A percentile compares a stretch with the other conserved stretches of the same genome.
These are phyloP conservation scores for Calliopsis andreniformis DNA, from an alignment of 1,140 invertebrate species.

Conservation along the genomic window DNA sequence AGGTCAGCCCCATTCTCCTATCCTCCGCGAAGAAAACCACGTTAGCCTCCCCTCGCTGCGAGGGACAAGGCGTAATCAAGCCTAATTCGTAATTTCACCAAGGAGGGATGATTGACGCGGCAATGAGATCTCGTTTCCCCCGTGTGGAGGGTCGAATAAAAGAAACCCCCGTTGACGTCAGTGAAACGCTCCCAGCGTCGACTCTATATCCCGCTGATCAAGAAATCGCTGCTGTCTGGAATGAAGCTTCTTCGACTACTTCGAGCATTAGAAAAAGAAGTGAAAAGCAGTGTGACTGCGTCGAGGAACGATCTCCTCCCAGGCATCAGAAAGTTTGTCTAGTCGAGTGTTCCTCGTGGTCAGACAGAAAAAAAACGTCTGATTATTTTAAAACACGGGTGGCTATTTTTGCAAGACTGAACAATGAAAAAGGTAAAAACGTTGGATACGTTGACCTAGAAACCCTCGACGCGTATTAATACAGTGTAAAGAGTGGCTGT, in stretches of 20 bases:
- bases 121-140: slow-evolving; percentile 34
- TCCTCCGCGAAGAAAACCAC: background rate
- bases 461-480: slow-evolving; percentile 11
- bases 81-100: slow-evolving; percentile 50
- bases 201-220: too few species aligned
- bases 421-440: background rate
- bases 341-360: too few species aligned
- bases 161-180: slow-evolving; percentile 5
- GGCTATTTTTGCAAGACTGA: slow-evolving; percentile 6
- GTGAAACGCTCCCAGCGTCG: background rate
- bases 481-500: background rate
- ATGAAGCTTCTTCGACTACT: background rate
- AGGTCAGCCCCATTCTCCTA: slow-evolving; percentile 28
- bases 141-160: background rate
- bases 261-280: background rate
- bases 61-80: slow-evolving; percentile 46
- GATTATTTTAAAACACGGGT: background rate
- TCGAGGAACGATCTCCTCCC: too few species aligned
- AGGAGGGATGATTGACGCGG: slow-evolving; percentile 20
- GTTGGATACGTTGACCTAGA: slow-evolving; percentile 21
- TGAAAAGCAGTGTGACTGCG: too few species aligned
- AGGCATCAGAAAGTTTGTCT: too few species aligned
- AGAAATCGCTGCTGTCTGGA: background rate
- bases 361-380: too few species aligned
- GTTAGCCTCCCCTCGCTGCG: slow-evolving; percentile 12